A percentile compares a stretch with the other conserved stretches of the same genome.
Evolutionary conservation across 2,888 invertebrate genomes (phyloP).

Genomic region (Anagyrus pseudococci): DNA sequence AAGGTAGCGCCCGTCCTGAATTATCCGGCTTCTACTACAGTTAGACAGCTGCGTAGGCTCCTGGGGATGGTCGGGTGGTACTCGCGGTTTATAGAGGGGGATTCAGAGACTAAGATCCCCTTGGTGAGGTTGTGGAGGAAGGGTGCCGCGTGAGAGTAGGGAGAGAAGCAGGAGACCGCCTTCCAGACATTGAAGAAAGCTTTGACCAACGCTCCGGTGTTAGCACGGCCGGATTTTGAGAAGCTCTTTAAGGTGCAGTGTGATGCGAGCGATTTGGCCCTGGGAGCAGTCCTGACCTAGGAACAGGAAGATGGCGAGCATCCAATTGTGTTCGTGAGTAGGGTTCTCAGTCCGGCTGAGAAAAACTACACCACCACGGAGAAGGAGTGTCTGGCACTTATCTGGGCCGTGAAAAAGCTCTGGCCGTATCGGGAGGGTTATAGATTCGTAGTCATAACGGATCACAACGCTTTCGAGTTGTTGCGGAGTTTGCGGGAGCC

Average conservation of each 20-base stretch:
- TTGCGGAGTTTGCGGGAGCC: background rate
- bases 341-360: background rate
- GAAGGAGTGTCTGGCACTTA: background rate
- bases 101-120: background rate
- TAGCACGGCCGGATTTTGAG: background rate
- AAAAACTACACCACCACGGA: background rate
- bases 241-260: background rate
- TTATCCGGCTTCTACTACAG: background rate
- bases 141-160: background rate
- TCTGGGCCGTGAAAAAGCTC: background rate
- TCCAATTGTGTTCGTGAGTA: background rate
- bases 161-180: background rate
- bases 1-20: slow-evolving; percentile 14
- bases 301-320: background rate
- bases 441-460: background rate
- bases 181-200: background rate
- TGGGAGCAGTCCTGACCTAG: background rate
- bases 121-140: background rate
- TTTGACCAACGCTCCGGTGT: background rate
- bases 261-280: background rate
- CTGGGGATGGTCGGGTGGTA: slow-evolving; percentile 19
- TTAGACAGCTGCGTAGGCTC: slow-evolving; percentile 21
- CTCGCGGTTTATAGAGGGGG: slow-evolving; percentile 14
- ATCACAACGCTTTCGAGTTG: background rate
- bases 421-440: background rate